phyloP scores from a whole-genome alignment of 2,888 invertebrate species.

The Acrocyrtus sp. region DNA sequence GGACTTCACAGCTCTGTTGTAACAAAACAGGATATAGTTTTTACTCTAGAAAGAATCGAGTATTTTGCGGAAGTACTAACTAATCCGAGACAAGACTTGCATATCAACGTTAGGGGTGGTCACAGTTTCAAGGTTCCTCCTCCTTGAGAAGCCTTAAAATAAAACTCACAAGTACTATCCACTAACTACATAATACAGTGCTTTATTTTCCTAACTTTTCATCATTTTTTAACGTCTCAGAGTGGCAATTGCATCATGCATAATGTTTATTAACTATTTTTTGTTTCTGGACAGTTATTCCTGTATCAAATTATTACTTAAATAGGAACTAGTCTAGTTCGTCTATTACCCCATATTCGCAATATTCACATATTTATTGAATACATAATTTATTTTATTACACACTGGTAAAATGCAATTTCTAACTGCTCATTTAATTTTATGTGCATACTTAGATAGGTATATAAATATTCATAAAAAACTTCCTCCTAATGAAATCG shows the following conservation, averaged over 20 bases:
- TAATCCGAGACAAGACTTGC: not conserved
- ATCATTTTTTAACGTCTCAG: not conserved
- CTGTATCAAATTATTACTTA: too few species aligned
- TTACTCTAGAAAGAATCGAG: conserved; percentile 25
- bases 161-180: not conserved
- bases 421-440: too few species aligned
- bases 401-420: too few species aligned
- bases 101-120: not conserved
- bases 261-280: not conserved
- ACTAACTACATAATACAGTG: not conserved
- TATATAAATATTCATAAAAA: too few species aligned
- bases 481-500: too few species aligned
- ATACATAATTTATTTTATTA: too few species aligned
- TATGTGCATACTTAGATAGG: too few species aligned
- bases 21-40: conserved; percentile 27
- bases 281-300: too few species aligned
- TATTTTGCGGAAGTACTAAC: conserved; percentile 9
- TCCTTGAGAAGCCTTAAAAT: not conserved
- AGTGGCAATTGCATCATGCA: not conserved
- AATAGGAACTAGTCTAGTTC: too few species aligned
- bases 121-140: not conserved
- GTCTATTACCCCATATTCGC: too few species aligned
- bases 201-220: not conserved
- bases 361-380: too few species aligned
- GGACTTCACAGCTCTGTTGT: conserved; percentile 35